These are phyloP conservation scores for Hydractinia symbiolongicarpus DNA, from an alignment of 30 jellyfish, hydroid and myxozoan genomes.

Conservation along the genomic window DNA sequence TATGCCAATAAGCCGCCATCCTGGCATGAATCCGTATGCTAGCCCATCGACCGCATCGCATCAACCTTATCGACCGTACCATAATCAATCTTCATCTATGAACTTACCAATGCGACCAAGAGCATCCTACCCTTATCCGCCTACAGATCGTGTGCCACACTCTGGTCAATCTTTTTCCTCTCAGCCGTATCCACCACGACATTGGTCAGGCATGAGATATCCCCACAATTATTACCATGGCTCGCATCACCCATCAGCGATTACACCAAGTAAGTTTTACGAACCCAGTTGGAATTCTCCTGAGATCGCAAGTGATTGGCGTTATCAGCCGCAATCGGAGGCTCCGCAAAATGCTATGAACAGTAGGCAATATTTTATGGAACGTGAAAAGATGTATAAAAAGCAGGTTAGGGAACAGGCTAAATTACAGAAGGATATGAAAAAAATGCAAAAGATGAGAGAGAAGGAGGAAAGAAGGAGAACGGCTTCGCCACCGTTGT, in stretches of 20 bases:
- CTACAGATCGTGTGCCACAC: no score
- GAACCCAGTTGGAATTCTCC: constrained; percentile 11
- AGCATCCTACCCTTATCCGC: no score
- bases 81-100: no score
- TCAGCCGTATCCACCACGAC: no score
- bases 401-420: constrained; percentile 29
- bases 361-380: neutral
- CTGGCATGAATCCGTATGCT: no score
- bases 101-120: no score
- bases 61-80: no score
- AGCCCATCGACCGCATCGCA: no score
- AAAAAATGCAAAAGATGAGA: constrained; percentile 5
- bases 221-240: neutral
- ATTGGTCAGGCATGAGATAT: no score
- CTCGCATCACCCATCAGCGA: neutral
- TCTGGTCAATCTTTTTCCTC: no score
- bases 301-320: neutral
- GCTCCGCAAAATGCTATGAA: neutral
- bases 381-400: constrained; percentile 12
- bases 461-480: constrained; percentile 15
- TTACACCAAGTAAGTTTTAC: constrained; percentile 12
- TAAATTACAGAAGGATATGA: constrained; percentile 2
- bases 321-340: no score
- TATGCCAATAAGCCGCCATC: no score
- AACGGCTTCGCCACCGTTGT: neutral